Base-by-base conservation (phyloP, 1,140 invertebrate species). In the Megalonaias nervosa region DNA sequence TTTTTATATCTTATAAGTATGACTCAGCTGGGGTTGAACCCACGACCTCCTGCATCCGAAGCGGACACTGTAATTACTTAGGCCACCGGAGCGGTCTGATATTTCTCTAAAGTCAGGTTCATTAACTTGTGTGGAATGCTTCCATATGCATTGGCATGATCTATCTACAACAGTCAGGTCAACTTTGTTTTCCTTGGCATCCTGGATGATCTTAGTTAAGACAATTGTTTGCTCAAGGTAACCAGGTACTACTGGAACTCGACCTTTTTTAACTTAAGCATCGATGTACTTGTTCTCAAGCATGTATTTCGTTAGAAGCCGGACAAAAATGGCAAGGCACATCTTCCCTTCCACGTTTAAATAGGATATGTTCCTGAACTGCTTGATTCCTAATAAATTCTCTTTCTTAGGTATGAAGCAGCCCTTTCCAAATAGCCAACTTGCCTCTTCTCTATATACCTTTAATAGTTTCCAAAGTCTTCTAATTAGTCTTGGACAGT, bases 121-220 rank as follows among this genome's bases (percentile, higher is more conserved):
- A 76, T 65, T 16, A 80, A 64, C 62, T 71, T 60, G 58, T 81
- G 74, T 15, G 72, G 56, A 1, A 80, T 55, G 16, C 21, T 61
- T 74, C 69, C 64, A 67, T 71, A 65, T 58, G 70, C 70, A 60
- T 71, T 67, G 38, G 69, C 79, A 55, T 70, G 21, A 48, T 81
- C 75, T 14, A 73, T 23, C 79, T 74, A 81, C 66, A 81, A 81
- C 75, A 15, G 77, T 75, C 1, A 74, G 5, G 23, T 74, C 62
- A 17, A 31, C 62, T 74, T 74, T 74, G 15, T 12, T 74, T 38
- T 31, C 65, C 67, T 75, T 74, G 26, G 76, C 76, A 56, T 76
- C 69, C 6, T 72, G 48, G 59, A 76, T 70, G 6, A 71, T 59
- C 48, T 71, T 57, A 60, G 72, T 66, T 31, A 80, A 17, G 21